Percentiles rank a stretch among this genome's conserved stretches.
phyloP scores from a whole-genome alignment of 2,797 vertebrate species.

The Phaenicophaeus curvirostris region DNA sequence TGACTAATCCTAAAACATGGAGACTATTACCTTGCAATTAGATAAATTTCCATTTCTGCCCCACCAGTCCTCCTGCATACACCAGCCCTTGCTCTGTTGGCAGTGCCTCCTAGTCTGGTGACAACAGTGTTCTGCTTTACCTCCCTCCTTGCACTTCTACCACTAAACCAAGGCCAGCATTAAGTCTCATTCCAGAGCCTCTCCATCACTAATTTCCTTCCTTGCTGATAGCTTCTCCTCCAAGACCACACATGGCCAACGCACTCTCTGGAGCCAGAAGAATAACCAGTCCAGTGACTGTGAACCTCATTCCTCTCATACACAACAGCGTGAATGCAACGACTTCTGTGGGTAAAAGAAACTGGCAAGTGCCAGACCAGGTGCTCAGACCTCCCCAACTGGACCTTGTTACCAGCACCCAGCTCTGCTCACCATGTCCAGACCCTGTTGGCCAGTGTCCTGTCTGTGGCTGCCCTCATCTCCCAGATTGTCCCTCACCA shows the following conservation, averaged over 20 bases:
- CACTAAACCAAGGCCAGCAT: not conserved
- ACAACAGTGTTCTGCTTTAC: not conserved
- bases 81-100: not conserved
- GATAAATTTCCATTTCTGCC: not conserved
- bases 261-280: not conserved
- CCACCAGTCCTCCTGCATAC: not conserved
- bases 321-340: not conserved
- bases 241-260: rapidly evolving
- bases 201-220: not conserved
- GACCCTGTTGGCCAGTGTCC: not conserved
- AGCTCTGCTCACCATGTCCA: not conserved
- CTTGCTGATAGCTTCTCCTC: not conserved
- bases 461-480: not conserved
- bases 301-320: not conserved
- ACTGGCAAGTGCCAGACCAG: not conserved
- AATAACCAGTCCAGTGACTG: not conserved
- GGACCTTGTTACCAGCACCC: too few species aligned
- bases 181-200: not conserved
- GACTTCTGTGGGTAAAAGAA: not conserved
- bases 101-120: not conserved
- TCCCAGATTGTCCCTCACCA: not conserved
- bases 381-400: not conserved
- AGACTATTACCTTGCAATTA: not conserved
- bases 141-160: not conserved
- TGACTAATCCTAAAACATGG: not conserved